phyloP scores from a whole-genome alignment of 2,888 invertebrate genomes.

The Pheosia tremula region DNA sequence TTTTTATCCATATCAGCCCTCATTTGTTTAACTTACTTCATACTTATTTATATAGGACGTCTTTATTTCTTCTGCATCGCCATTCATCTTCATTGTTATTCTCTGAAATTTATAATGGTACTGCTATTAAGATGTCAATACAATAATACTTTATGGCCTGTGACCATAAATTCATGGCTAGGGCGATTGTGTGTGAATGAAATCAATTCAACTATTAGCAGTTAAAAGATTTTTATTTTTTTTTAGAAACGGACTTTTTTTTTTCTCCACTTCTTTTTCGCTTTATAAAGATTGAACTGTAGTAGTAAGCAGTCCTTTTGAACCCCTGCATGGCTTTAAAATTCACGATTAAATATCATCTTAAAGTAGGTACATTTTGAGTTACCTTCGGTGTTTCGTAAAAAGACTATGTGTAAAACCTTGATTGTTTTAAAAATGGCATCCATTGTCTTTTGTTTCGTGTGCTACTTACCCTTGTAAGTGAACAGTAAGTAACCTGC shows the following conservation, averaged over 20 bases:
- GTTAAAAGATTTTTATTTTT: too few relatives aligned
- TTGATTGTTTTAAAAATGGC: background rate
- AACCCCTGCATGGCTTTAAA: background rate
- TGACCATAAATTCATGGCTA: constrained; percentile 20
- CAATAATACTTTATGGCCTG: constrained; percentile 34
- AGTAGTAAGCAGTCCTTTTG: too few relatives aligned
- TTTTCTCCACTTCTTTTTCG: too few relatives aligned
- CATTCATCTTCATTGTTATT: constrained; percentile 70
- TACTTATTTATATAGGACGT: constrained; percentile 42
- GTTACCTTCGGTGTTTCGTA: background rate
- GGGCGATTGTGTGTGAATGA: constrained; percentile 11
- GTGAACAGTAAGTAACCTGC: background rate
- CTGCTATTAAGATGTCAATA: constrained; percentile 47
- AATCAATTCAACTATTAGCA: too few relatives aligned
- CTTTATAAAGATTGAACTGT: too few relatives aligned
- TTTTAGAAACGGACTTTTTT: too few relatives aligned
- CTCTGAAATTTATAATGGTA: constrained; percentile 65
- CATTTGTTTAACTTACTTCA: background rate
- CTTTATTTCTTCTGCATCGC: constrained; percentile 63
- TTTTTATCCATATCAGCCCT: background rate
- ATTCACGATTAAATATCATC: background rate
- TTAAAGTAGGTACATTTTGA: background rate
- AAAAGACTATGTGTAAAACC: background rate
- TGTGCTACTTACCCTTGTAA: background rate
- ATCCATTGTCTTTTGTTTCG: background rate